These are phyloP conservation scores for Zingel zingel DNA, from an alignment of 2,113 vertebrate genomes.

Conservation along the genomic window DNA sequence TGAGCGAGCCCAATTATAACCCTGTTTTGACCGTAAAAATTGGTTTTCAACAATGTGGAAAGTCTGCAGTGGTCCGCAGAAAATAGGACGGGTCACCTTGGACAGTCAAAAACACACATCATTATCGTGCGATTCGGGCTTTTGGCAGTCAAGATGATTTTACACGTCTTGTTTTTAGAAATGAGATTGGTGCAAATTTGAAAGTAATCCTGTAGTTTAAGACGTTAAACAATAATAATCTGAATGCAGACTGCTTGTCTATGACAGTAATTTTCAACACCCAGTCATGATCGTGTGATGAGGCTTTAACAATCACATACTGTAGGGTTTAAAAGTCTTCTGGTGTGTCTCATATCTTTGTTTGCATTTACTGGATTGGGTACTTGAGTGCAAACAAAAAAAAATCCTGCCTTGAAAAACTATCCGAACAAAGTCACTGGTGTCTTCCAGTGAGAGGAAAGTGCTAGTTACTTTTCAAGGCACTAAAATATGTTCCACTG, in stretches of 20 bases:
- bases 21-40: conserved; percentile 27
- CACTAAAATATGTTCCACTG: conserved; percentile 2
- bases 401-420: neutral
- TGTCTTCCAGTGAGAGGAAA: neutral
- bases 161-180: neutral
- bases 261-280: neutral
- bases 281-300: neutral
- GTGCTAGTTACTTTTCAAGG: conserved; percentile 10
- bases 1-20: conserved; percentile 35
- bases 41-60: conserved; percentile 34
- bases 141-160: conserved; percentile 25
- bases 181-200: neutral
- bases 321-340: neutral
- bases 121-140: conserved; percentile 2
- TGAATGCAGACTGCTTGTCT: neutral
- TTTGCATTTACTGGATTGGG: neutral
- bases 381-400: neutral
- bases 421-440: neutral
- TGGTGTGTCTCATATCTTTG: neutral
- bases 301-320: neutral
- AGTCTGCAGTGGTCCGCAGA: conserved; percentile 38
- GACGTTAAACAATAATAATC: neutral
- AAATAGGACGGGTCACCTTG: conserved; percentile 55
- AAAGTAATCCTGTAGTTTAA: conserved; percentile 2
- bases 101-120: conserved; percentile 11